These are phyloP conservation scores for Syngnathoides biaculeatus DNA, from an alignment of 2,113 vertebrate genomes.

Conservation along the genomic window DNA sequence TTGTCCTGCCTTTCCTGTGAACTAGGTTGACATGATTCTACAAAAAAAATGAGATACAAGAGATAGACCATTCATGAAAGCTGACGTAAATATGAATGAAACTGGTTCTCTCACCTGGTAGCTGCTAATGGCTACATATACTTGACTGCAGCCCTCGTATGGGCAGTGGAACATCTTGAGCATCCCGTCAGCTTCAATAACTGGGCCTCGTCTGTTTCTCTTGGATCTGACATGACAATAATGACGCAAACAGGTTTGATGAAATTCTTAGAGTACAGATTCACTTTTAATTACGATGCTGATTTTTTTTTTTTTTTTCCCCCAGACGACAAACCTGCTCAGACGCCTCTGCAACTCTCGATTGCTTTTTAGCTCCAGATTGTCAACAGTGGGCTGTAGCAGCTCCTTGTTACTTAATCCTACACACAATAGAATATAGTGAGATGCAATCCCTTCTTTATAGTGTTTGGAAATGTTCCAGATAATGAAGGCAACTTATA, in stretches of 20 bases:
- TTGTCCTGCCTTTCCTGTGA: slow-evolving; percentile 87
- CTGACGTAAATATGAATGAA: neutral
- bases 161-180: slow-evolving; percentile 91
- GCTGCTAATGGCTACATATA: slow-evolving; percentile 88
- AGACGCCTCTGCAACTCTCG: slow-evolving; percentile 58
- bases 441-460: neutral
- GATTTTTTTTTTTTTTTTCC: neutral
- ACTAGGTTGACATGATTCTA: slow-evolving; percentile 90
- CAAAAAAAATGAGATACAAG: neutral
- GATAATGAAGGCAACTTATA: no score
- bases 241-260: neutral
- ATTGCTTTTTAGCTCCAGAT: slow-evolving; percentile 39
- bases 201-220: slow-evolving; percentile 76
- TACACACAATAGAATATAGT: slow-evolving; percentile 27
- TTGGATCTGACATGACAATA: slow-evolving; percentile 65
- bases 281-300: neutral
- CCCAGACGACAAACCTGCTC: slow-evolving; percentile 56
- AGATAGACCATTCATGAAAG: neutral
- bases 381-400: slow-evolving; percentile 51
- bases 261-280: neutral
- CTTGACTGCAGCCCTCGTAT: slow-evolving; percentile 86
- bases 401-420: slow-evolving; percentile 65
- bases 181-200: slow-evolving; percentile 81
- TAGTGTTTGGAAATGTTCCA: no score
- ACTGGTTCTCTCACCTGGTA: slow-evolving; percentile 76